Evolutionary conservation across 2,888 invertebrate genomes (phyloP).

Genomic region (Buathra laborator): DNA sequence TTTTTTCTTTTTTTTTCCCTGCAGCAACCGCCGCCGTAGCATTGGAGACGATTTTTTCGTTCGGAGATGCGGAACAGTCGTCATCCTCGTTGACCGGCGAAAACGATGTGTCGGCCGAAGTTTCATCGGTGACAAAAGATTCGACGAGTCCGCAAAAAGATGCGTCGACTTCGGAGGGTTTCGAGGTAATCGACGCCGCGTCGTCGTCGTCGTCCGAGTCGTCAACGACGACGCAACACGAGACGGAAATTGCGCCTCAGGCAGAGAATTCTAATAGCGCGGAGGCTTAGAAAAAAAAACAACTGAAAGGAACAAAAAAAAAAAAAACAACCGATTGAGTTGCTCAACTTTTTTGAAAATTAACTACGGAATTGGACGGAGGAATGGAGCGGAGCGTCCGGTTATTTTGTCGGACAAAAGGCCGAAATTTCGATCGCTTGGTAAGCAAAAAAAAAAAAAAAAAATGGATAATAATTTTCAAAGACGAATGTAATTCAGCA

Average conservation of each 20-base stretch:
- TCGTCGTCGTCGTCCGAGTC: conserved; percentile 36
- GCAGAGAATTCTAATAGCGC: conserved; percentile 8
- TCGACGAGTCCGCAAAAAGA: conserved; percentile 61
- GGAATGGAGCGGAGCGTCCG: not conserved
- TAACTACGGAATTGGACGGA: conserved; percentile 4
- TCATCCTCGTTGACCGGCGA: not conserved
- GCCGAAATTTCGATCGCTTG: not conserved
- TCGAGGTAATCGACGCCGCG: conserved; percentile 78
- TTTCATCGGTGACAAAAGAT: not conserved
- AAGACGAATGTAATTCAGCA: conserved; percentile 5
- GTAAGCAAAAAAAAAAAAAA: not conserved
- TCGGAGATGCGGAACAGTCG: not conserved
- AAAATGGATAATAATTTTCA: not conserved
- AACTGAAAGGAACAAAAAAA: not conserved
- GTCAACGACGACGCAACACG: conserved; percentile 23
- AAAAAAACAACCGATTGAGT: conserved; percentile 17
- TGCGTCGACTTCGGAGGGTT: conserved; percentile 78
- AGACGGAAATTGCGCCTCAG: not conserved
- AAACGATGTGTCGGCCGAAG: not conserved
- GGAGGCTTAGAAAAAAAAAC: conserved; percentile 38
- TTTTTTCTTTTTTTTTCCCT: conserved; percentile 1
- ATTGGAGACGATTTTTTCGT: conserved; percentile 3
- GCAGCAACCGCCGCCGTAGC: conserved; percentile 24
- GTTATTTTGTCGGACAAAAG: not conserved
- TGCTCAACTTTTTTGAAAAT: conserved; percentile 15